These are phyloP conservation scores for Caracal caracal DNA, from an alignment of 2,113 vertebrate species.

Conservation along the genomic window DNA sequence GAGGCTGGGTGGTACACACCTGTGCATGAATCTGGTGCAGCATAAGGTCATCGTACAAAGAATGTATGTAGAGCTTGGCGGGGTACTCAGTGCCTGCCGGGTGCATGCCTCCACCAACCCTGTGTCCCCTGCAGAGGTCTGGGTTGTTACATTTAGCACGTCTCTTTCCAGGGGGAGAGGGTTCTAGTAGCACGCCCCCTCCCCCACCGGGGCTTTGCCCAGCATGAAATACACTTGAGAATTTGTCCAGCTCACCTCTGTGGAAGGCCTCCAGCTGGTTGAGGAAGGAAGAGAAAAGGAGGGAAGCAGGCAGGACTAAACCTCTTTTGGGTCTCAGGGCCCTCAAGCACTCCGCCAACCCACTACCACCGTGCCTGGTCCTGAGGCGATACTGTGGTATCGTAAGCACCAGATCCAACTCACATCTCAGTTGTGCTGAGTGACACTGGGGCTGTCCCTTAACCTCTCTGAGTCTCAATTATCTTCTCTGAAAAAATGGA, in stretches of 20 bases:
- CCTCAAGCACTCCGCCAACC: background rate
- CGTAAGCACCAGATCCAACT: background rate
- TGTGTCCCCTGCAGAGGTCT: background rate
- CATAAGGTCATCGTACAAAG: background rate
- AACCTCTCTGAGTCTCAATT: background rate
- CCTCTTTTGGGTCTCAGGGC: background rate
- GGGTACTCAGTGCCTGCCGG: background rate
- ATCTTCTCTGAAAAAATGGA: background rate
- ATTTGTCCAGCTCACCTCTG: background rate
- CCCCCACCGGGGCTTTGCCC: background rate
- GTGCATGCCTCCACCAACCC: background rate
- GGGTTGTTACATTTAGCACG: background rate
- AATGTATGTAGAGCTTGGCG: no score
- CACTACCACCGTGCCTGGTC: background rate
- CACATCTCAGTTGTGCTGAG: background rate
- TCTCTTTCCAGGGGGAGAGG: background rate
- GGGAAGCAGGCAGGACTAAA: background rate
- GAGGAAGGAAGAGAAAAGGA: rapidly evolving
- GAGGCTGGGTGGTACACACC: conserved; percentile 13
- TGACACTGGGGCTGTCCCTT: background rate
- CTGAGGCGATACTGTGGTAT: background rate
- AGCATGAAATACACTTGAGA: background rate
- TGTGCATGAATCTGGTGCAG: background rate
- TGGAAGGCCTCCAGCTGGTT: background rate
- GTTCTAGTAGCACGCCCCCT: background rate